phyloP scores from a whole-genome alignment of 2,888 invertebrate species.

The Andrena chrysosceles region DNA sequence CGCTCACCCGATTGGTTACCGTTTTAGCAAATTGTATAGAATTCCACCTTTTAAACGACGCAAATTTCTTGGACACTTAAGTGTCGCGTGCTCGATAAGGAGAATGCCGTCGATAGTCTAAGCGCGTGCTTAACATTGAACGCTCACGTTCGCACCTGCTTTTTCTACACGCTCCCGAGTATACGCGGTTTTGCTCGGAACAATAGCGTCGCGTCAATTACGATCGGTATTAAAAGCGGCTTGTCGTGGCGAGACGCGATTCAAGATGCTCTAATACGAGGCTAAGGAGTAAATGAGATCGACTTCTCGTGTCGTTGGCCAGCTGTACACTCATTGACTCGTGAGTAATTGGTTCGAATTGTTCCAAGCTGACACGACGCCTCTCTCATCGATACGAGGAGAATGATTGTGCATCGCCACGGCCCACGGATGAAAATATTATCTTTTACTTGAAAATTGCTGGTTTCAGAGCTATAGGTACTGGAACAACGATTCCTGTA shows the following conservation, averaged over 20 bases:
- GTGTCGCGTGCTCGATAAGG: too few species aligned
- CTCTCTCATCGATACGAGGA: constrained; percentile 7
- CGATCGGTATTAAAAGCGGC: constrained; percentile 1
- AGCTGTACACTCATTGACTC: constrained; percentile 43
- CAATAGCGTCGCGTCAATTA: neutral
- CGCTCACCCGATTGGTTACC: neutral
- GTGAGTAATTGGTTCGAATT: constrained; percentile 55
- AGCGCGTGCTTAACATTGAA: neutral
- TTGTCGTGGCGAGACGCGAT: neutral
- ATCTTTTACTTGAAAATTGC: neutral
- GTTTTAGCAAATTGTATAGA: too few species aligned
- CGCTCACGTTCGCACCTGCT: neutral
- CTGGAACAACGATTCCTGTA: too few species aligned
- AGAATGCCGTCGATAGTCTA: constrained; percentile 2
- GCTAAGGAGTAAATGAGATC: constrained; percentile 1
- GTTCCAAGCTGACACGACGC: constrained; percentile 28
- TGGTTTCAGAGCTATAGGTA: neutral
- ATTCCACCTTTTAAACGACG: too few species aligned
- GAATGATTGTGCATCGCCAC: neutral
- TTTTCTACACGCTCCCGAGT: too few species aligned
- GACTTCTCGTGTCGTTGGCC: constrained; percentile 3
- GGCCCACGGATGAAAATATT: neutral
- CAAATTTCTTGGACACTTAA: too few species aligned
- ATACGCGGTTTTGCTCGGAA: neutral
- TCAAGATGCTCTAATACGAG: constrained; percentile 24